A percentile compares a stretch with the other conserved stretches of the same genome.
Conservation (phyloP, 2,797 vertebrate genomes). For the Taenioides sp. region DNA sequence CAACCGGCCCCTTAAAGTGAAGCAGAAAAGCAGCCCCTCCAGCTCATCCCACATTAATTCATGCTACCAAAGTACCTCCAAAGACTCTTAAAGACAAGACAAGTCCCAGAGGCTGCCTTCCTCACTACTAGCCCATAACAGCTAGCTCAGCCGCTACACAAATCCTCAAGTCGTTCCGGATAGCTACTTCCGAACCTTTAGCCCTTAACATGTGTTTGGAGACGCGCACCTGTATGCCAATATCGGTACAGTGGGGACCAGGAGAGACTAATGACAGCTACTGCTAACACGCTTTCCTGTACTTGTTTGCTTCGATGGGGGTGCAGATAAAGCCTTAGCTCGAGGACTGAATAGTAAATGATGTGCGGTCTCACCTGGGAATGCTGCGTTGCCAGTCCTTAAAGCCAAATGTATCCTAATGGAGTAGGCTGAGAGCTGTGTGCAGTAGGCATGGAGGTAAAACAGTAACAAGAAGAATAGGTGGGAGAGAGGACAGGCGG, state of each 20-base stretch:
- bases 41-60: conserved; percentile 70
- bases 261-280: conserved; percentile 31
- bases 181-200: conserved; percentile 65
- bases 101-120: conserved; percentile 64
- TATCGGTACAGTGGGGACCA: conserved; percentile 31
- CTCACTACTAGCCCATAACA: conserved; percentile 68
- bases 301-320: conserved; percentile 34
- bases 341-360: conserved; percentile 63
- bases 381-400: conserved; percentile 47
- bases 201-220: conserved; percentile 66
- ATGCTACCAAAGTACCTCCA: conserved; percentile 70
- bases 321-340: conserved; percentile 62
- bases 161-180: conserved; percentile 65
- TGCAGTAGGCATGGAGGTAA: conserved; percentile 11
- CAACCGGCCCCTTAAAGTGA: conserved; percentile 58
- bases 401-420: conserved; percentile 60
- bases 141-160: conserved; percentile 63
- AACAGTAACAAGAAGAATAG: conserved; percentile 3
- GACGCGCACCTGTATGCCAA: conserved; percentile 52
- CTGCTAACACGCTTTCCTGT: conserved; percentile 15
- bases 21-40: conserved; percentile 50
- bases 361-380: conserved; percentile 58
- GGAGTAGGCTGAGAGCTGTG: conserved; percentile 38
- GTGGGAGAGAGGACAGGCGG: background rate
- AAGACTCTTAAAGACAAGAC: conserved; percentile 72